phyloP scores from a whole-genome alignment of 2,797 vertebrate species.

The Echiichthys vipera region DNA sequence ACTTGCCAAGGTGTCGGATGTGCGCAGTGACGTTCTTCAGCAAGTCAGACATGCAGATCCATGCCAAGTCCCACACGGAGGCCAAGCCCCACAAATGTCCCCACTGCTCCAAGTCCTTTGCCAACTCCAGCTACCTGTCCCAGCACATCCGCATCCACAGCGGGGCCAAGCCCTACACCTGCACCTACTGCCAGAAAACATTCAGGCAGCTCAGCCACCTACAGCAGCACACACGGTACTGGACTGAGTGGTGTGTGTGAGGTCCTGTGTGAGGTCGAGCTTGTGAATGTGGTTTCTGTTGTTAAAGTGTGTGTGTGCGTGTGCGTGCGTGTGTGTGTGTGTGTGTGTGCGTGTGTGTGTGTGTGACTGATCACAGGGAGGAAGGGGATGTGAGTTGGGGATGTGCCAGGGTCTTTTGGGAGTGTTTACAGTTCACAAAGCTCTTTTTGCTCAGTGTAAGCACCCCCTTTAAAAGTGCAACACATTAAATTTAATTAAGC shows the following conservation, averaged over 20 bases:
- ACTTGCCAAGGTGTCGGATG: conserved; percentile 92
- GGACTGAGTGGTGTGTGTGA: conserved; percentile 12
- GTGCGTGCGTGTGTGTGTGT: neutral
- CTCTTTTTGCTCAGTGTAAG: conserved; percentile 40
- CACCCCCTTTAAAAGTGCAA: conserved; percentile 1
- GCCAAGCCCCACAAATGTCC: conserved; percentile 99
- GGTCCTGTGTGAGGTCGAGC: conserved; percentile 19
- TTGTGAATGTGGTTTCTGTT: neutral
- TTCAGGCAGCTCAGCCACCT: conserved; percentile 99
- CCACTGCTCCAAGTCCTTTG: conserved; percentile 98
- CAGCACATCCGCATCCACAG: conserved; percentile 98
- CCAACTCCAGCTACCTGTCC: conserved; percentile 98
- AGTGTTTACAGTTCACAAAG: conserved; percentile 44
- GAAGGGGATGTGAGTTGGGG: neutral
- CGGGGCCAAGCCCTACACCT: conserved; percentile 97
- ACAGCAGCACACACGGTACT: conserved; percentile 79
- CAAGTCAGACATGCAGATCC: conserved; percentile 99
- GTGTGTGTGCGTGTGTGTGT: conserved; percentile 17
- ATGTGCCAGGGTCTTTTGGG: neutral
- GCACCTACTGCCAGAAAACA: conserved; percentile 97
- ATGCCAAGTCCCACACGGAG: conserved; percentile 93
- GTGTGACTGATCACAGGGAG: conserved; percentile 24
- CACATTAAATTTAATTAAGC: too few species aligned
- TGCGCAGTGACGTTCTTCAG: conserved; percentile 98
- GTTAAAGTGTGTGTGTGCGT: neutral